Evolutionary conservation across 2,113 vertebrate genomes (phyloP).

Genomic region (Neolamprologus toae): DNA sequence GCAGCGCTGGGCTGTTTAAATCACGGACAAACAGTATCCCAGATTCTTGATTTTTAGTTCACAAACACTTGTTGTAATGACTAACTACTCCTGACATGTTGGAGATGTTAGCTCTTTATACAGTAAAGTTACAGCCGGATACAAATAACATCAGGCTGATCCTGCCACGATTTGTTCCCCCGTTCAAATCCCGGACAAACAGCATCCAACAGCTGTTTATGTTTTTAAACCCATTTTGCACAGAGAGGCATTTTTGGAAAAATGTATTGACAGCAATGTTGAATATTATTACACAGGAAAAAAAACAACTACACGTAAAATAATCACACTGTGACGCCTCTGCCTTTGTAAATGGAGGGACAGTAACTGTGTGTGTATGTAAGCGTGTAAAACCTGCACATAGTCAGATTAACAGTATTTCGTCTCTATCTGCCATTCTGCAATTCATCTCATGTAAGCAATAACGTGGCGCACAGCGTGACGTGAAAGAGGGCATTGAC

Average conservation of each 20-base stretch:
- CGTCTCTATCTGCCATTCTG: rapidly evolving
- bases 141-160: too few species aligned
- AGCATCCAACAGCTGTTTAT: rapidly evolving
- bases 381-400: rapidly evolving
- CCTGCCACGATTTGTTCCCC: rapidly evolving
- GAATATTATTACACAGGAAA: too few species aligned
- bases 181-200: rapidly evolving
- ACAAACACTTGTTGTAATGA: too few species aligned
- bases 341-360: rapidly evolving
- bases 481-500: too few species aligned
- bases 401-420: too few species aligned
- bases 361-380: rapidly evolving
- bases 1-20: rapidly evolving
- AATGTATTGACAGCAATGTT: rapidly evolving
- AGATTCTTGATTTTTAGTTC: too few species aligned
- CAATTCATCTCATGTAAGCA: rapidly evolving
- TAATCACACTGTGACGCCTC: rapidly evolving
- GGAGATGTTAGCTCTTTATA: rapidly evolving
- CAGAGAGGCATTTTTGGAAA: rapidly evolving
- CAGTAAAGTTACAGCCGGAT: too few species aligned
- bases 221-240: too few species aligned
- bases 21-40: rapidly evolving
- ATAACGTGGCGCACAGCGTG: rapidly evolving
- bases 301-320: too few species aligned
- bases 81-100: too few species aligned